phyloP scores from a whole-genome alignment of 2,797 vertebrate genomes.

The Rhabdomys pumilio region DNA sequence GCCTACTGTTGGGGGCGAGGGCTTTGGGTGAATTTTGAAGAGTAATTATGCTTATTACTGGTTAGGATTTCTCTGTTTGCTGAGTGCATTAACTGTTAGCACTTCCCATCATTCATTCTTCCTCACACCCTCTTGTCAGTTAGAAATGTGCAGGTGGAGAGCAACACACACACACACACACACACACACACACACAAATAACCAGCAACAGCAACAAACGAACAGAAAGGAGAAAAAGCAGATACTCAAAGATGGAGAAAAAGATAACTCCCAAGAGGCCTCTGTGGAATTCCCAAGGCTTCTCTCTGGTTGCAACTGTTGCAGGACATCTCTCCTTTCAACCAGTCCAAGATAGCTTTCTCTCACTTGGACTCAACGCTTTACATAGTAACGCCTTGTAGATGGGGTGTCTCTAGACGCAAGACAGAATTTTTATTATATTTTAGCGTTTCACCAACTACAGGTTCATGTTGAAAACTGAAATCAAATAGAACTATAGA shows the following conservation, averaged over 20 bases:
- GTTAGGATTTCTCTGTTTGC: slow-evolving; percentile 85
- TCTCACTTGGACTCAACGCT: slow-evolving; percentile 7
- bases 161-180: neutral
- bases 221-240: neutral
- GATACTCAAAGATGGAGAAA: neutral
- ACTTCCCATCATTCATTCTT: slow-evolving; percentile 75
- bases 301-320: neutral
- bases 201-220: neutral
- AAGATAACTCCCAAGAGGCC: neutral
- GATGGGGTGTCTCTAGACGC: slow-evolving; percentile 25
- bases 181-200: too few relatives aligned
- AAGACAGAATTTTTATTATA: neutral
- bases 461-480: slow-evolving; percentile 20
- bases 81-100: slow-evolving; percentile 61
- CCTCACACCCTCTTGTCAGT: slow-evolving; percentile 81
- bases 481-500: slow-evolving; percentile 1
- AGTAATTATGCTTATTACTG: slow-evolving; percentile 85
- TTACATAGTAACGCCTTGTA: neutral
- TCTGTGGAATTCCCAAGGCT: neutral
- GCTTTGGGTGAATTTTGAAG: slow-evolving; percentile 70
- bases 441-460: slow-evolving; percentile 27
- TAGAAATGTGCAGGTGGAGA: slow-evolving; percentile 43
- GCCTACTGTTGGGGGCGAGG: slow-evolving; percentile 60
- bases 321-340: neutral
- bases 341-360: neutral